Evolutionary conservation across 1,140 invertebrate genomes (phyloP).

Genomic region (Akabosia matsudoensis): DNA sequence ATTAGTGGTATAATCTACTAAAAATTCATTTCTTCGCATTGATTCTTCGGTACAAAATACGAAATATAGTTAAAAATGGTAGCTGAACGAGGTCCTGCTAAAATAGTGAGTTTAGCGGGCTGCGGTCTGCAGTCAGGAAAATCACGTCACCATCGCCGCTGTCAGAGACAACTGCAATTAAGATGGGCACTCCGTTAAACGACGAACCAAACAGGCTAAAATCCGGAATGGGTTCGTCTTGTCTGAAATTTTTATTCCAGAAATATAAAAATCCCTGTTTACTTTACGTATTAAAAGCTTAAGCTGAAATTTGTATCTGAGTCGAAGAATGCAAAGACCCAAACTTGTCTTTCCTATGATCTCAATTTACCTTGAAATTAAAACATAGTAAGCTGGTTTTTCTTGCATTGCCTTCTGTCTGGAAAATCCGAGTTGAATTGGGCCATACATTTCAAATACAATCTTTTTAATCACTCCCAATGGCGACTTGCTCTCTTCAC

Average conservation of each 20-base stretch:
- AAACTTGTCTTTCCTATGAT: no score
- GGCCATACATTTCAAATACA: slow-evolving; percentile 8
- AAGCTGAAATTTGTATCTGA: no score
- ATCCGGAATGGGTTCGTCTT: neutral
- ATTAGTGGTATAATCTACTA: no score
- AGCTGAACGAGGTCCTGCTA: neutral
- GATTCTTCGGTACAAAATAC: neutral
- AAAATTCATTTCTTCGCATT: no score
- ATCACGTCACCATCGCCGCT: neutral
- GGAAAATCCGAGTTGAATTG: neutral
- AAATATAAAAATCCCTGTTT: neutral
- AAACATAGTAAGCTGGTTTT: neutral
- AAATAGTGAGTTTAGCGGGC: neutral
- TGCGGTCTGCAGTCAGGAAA: neutral
- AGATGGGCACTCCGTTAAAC: neutral
- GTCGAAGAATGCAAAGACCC: no score
- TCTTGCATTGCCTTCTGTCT: neutral
- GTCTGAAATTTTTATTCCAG: neutral
- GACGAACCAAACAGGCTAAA: neutral
- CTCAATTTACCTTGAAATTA: neutral
- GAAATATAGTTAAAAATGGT: neutral
- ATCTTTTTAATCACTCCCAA: neutral
- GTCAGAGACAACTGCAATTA: slow-evolving; percentile 18
- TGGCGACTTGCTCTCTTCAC: neutral
- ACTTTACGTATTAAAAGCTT: neutral